Evolutionary conservation across 2,797 vertebrate species (phyloP).

Genomic region (Oreortyx pictus): DNA sequence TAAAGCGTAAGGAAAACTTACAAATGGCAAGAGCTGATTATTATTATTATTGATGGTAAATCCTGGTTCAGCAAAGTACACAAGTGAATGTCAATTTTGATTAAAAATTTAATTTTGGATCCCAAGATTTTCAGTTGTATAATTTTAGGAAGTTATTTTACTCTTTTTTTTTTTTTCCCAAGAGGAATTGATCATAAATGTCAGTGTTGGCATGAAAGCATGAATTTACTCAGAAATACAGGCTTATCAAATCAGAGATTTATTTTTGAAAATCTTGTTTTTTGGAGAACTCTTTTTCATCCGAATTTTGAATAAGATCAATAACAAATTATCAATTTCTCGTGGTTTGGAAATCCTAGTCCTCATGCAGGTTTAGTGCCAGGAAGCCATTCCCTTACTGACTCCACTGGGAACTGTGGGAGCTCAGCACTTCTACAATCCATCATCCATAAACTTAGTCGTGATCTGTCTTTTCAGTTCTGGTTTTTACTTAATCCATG

Average conservation of each 20-base stretch:
- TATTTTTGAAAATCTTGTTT: neutral
- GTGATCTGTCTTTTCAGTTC: neutral
- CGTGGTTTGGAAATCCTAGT: neutral
- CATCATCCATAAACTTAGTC: conserved; percentile 46
- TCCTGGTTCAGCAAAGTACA: neutral
- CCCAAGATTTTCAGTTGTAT: neutral
- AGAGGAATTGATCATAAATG: neutral
- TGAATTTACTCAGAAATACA: conserved; percentile 36
- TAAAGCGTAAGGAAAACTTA: neutral
- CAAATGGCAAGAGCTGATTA: neutral
- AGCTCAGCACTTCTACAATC: conserved; percentile 61
- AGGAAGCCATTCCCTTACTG: neutral
- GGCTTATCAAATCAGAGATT: neutral
- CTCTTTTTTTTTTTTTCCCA: neutral
- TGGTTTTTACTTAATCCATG: conserved; percentile 15
- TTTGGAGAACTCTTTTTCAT: neutral
- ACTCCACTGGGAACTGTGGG: neutral
- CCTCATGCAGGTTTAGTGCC: neutral
- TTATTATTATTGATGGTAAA: neutral
- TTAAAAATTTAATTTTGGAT: neutral
- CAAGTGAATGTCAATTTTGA: neutral
- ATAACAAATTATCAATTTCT: neutral
- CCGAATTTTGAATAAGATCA: neutral
- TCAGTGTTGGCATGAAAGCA: neutral
- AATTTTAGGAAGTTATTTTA: neutral